These are phyloP conservation scores for Cyclura pinguis DNA, from an alignment of 2,797 vertebrate species.

Conservation along the genomic window DNA sequence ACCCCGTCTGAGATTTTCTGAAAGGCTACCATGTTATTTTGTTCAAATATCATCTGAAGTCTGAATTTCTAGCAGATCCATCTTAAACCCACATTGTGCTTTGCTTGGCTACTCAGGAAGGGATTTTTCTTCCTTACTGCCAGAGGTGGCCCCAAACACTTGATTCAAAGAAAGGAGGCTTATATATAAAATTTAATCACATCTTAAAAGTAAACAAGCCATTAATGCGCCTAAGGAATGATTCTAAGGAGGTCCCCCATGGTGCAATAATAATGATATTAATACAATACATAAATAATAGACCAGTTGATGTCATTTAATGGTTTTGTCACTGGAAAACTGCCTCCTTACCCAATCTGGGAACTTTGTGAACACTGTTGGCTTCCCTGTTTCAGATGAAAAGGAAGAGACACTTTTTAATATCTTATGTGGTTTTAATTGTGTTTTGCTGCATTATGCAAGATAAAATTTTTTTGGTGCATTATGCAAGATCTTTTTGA, in stretches of 20 bases:
- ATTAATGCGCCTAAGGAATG: too few relatives aligned
- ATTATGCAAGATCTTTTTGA: background rate
- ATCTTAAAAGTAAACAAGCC: background rate
- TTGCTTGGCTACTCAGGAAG: background rate
- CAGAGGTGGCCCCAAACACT: background rate
- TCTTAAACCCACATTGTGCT: background rate
- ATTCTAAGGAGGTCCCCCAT: background rate
- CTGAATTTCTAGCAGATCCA: background rate
- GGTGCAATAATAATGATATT: background rate
- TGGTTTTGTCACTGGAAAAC: background rate
- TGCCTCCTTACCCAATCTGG: background rate
- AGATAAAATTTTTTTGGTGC: background rate
- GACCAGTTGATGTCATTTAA: background rate
- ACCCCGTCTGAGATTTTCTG: background rate
- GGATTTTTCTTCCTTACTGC: background rate
- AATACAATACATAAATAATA: background rate
- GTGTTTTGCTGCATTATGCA: background rate
- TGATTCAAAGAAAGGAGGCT: background rate
- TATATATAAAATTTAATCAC: background rate
- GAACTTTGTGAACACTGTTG: background rate
- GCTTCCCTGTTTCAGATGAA: background rate
- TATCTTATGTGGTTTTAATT: background rate
- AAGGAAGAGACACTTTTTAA: background rate
- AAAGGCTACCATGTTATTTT: background rate
- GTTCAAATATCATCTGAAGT: background rate